Conservation (phyloP, 1,140 invertebrate genomes). For the Rhyzopertha dominica region DNA sequence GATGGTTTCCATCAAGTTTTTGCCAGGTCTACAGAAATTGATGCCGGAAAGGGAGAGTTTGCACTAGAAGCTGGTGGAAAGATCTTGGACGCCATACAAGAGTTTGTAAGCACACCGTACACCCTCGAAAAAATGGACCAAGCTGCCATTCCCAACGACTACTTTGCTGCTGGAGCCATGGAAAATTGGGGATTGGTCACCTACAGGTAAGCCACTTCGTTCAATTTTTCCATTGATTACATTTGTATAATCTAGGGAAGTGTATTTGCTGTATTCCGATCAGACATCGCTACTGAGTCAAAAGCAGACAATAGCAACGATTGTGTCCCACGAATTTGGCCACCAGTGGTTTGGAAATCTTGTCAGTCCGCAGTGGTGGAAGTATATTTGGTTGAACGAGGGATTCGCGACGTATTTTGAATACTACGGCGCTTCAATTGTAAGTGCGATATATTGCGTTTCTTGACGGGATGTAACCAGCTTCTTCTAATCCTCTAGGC, state of each 20-base stretch:
- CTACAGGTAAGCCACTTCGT: conserved; percentile 43
- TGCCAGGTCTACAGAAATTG: too few relatives aligned
- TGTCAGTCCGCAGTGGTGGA: conserved; percentile 53
- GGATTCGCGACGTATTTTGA: conserved; percentile 47
- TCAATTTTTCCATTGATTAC: too few relatives aligned
- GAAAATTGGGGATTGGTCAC: conserved; percentile 73
- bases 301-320: conserved; percentile 46
- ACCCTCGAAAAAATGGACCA: too few relatives aligned
- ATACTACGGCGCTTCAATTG: conserved; percentile 21
- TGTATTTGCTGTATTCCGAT: conserved; percentile 51
- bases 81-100: too few relatives aligned
- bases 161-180: conserved; percentile 80
- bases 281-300: conserved; percentile 31
- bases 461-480: background rate
- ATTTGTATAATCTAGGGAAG: conserved; percentile 55
- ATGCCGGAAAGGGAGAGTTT: too few relatives aligned
- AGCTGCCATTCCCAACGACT: too few relatives aligned
- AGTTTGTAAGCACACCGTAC: too few relatives aligned
- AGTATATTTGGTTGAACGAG: conserved; percentile 47
- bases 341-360: conserved; percentile 68
- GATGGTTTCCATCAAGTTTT: too few relatives aligned
- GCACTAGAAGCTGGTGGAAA: too few relatives aligned
- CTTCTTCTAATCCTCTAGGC: conserved; percentile 4
- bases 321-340: conserved; percentile 56
- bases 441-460: conserved; percentile 3